Evolutionary conservation across 2,113 vertebrate species (phyloP).

Genomic region (Acanthisitta chloris): DNA sequence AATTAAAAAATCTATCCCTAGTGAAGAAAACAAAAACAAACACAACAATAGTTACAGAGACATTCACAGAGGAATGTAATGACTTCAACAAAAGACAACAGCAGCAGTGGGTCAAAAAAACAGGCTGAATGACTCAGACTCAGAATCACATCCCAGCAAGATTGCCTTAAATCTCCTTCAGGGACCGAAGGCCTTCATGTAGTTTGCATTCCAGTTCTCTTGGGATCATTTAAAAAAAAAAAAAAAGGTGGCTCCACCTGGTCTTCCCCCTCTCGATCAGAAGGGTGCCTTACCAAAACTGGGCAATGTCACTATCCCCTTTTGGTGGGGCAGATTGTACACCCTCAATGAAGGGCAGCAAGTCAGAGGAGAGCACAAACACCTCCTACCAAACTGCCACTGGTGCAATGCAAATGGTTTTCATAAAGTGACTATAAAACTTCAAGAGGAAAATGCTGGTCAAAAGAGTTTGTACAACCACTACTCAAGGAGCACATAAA

Average conservation of each 20-base stretch:
- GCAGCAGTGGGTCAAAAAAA: neutral
- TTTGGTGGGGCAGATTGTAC: neutral
- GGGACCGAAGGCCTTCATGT: neutral
- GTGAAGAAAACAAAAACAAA: conserved; percentile 9
- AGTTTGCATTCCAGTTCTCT: neutral
- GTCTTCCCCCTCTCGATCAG: neutral
- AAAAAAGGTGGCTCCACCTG: neutral
- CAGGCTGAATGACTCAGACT: neutral
- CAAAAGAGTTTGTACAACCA: neutral
- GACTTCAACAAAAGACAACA: neutral
- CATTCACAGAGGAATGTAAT: neutral
- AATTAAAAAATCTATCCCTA: neutral
- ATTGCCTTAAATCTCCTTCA: neutral
- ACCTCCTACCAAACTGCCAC: neutral
- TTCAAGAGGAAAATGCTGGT: rapidly evolving
- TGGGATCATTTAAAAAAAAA: neutral
- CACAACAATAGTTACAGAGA: neutral
- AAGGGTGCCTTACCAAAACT: neutral
- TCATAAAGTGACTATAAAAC: rapidly evolving
- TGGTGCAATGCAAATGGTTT: neutral
- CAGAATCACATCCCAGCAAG: neutral
- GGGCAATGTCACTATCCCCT: neutral
- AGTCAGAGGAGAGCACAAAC: neutral
- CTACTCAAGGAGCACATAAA: neutral
- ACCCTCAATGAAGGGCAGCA: neutral